A percentile compares a stretch with the other conserved stretches of the same genome.
Conservation (phyloP, 2,797 vertebrate species). For the Chromis chromis region DNA sequence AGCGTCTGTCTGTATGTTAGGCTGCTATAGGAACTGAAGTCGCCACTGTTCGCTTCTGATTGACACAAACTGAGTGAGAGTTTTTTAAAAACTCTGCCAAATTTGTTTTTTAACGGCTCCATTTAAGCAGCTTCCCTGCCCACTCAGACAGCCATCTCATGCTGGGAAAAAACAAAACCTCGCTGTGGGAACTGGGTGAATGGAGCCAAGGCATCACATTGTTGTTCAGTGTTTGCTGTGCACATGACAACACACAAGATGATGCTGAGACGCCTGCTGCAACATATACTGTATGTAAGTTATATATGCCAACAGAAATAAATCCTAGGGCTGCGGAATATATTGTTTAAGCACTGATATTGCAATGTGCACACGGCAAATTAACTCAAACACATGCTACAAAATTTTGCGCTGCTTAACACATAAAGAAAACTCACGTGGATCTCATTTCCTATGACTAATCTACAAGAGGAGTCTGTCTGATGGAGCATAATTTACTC, state of each 20-base stretch:
- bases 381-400: no score
- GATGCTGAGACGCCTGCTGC: neutral
- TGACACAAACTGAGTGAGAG: conserved; percentile 23
- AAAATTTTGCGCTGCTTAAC: no score
- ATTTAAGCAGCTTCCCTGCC: conserved; percentile 41
- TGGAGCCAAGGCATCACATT: conserved; percentile 21
- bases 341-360: no score
- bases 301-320: neutral
- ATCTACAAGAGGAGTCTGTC: no score
- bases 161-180: conserved; percentile 32
- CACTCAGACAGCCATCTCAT: conserved; percentile 39
- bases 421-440: no score
- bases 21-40: neutral
- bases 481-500: no score
- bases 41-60: conserved; percentile 6
- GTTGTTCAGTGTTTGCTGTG: neutral
- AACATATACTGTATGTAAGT: neutral
- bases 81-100: conserved; percentile 4
- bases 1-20: conserved; percentile 9
- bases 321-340: no score
- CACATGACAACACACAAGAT: conserved; percentile 10
- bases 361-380: no score
- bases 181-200: conserved; percentile 28
- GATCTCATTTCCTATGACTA: no score
- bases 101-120: conserved; percentile 24